A percentile compares a stretch with the other conserved stretches of the same genome.
These are phyloP conservation scores for Vireo griseus DNA, from an alignment of 2,797 vertebrate species.

Conservation along the genomic window DNA sequence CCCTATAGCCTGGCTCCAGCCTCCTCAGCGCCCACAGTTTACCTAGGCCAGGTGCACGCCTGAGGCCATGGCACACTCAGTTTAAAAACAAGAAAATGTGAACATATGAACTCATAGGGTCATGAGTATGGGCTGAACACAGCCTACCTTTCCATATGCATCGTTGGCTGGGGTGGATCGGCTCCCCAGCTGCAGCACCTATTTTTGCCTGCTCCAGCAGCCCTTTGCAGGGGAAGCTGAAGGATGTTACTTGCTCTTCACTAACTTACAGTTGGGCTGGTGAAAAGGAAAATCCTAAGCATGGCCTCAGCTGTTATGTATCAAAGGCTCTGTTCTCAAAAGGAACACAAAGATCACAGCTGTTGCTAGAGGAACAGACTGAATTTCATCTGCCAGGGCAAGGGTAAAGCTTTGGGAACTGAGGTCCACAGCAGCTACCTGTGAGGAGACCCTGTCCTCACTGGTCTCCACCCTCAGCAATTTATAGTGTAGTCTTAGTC, in stretches of 20 bases:
- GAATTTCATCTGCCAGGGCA: background rate
- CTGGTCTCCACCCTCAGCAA: background rate
- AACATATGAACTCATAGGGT: rapidly evolving
- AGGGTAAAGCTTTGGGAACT: background rate
- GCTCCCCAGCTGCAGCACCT: background rate
- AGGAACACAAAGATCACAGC: background rate
- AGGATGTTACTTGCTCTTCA: background rate
- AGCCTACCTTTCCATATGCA: background rate
- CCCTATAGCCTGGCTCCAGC: background rate
- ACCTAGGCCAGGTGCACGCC: background rate
- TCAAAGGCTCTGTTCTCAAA: background rate
- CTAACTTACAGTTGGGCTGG: background rate
- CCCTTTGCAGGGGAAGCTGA: background rate
- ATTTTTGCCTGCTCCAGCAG: background rate
- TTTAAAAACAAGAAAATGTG: background rate
- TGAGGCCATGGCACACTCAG: rapidly evolving
- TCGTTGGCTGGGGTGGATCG: rapidly evolving
- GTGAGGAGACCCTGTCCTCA: rapidly evolving
- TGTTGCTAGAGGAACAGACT: background rate
- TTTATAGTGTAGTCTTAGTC: rapidly evolving
- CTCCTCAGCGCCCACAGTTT: background rate
- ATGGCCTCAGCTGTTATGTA: rapidly evolving
- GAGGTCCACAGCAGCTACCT: background rate
- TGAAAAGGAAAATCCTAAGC: background rate
- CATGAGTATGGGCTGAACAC: rapidly evolving